Evolutionary conservation across 2,888 invertebrate species (phyloP), one percentile per base, ranked within the genome.

Genomic region (Cyrtodaria siliqua): DNA sequence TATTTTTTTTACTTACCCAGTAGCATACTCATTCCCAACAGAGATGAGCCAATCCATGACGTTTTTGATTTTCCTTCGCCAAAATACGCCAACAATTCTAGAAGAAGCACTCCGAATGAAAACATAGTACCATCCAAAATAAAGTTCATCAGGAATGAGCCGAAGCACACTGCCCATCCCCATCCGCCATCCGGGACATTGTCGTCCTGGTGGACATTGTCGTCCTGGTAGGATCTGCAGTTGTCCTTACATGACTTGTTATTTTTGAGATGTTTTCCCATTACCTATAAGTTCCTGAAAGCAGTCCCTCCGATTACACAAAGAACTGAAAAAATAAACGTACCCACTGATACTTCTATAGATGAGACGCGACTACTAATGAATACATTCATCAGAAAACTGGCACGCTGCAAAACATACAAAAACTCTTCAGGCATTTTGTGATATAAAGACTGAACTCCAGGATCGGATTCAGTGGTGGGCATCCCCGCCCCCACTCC

Each of bases 41-140:
- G 79, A 4, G 83, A 80, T 0, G 89, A 89, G 26, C 90, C 89
- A 2, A 88, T 85, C 87, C 87, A 89, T 0, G 90, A 72, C 1
- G 89, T 89, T 38, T 86, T 85, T 3, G 86, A 79, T 62, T 88
- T 88, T 38, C 85, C 79, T 42, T 87, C 81, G 14, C 83, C 82
- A 63, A 89, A 86, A 55, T 87, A 86, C 33, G 86, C 82, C 61
- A 89, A 57, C 20, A 90, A 75, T 24, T 86, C 87, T 40, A 89
- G 52, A 47, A 89, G 72, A 14, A 89, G 74, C 8, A 90, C 78
- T 12, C 90, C 90, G 66, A 88, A 90, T 16, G 88, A 89, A 68
- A 89, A 89, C 85, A 88, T 81, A 2, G 89, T 89, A 14, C 90
- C 90, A 63, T 90, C 89, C 33, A 87, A 61, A 24, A 90, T 87